Base-by-base conservation (phyloP, 2,888 invertebrate species). In the Cataglyphis livida region DNA sequence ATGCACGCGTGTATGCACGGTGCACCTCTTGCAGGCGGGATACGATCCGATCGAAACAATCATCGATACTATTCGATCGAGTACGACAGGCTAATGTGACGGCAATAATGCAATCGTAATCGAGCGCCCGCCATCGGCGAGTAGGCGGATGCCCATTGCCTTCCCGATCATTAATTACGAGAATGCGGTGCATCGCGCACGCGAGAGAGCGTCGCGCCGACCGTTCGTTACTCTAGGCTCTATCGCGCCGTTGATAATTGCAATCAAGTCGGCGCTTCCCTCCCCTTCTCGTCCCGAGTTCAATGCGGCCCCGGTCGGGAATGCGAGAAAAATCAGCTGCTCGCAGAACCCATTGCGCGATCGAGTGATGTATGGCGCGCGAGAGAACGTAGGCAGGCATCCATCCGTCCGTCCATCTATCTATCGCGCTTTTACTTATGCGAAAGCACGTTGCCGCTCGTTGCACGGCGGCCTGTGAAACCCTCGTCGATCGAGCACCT, bases 21-120 rank as follows among this genome's bases (percentile, higher is more conserved):
- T 90, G 82, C 82, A 86, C 87, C 86, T 82, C 85, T 85, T 76
- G 85, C 91, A 91, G 92, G 91, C 91, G 91, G 57, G 57, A 66
- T 41, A 51, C 68, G 15, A 15, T 64, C 5, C 64, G 48, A 64
- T 21, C 18, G 38, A 48, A 18, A 41, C 32, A 57, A 70, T 54
- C 18, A 10, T 68, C 44, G 78, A 78, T 61, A 70, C 15, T 44
- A 44, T 15, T 21, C 21, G 21, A 41, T 57, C n/a, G 57, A 41
- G 28, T 35, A n/a, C 68, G 78, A 78, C 32, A n/a, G 48, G 76
- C 28, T 68, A 68, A 68, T 6, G 59, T 25, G 59, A 38, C 44
- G 59, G 76, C 57, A 75, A 74, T 75, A 81, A 75, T 21, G 44
- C 57, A 57, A 10, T 25, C 44, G 25, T 75, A 81, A 81, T 65